Conservation (phyloP, 2,797 vertebrate species). For the Lycodopsis pacificus region DNA sequence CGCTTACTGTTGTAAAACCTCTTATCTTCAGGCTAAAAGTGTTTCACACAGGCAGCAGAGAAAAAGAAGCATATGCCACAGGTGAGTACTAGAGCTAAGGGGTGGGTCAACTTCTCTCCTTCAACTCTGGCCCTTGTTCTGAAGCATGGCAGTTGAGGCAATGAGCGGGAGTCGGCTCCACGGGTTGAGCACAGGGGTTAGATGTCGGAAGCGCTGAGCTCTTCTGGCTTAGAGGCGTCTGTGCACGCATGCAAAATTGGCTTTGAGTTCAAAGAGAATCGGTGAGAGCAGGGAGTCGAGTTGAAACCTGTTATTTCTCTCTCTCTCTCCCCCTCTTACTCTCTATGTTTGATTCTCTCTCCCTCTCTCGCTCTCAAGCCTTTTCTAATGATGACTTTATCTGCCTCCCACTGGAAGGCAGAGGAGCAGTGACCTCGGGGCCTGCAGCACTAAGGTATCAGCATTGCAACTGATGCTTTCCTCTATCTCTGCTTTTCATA, state of each 20-base stretch:
- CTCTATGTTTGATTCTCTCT: conserved; percentile 38
- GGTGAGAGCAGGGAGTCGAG: conserved; percentile 70
- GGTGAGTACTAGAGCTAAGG: conserved; percentile 56
- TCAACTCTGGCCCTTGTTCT: conserved; percentile 61
- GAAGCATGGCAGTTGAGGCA: conserved; percentile 49
- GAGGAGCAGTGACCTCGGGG: conserved; percentile 66
- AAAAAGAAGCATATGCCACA: conserved; percentile 50
- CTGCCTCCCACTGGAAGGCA: conserved; percentile 75
- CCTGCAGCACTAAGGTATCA: conserved; percentile 63
- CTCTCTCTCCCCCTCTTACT: conserved; percentile 23
- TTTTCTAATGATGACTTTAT: conserved; percentile 81
- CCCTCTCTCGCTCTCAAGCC: conserved; percentile 48
- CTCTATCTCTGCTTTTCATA: conserved; percentile 63
- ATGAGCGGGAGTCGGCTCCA: conserved; percentile 44
- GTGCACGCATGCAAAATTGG: conserved; percentile 76
- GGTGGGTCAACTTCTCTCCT: conserved; percentile 56
- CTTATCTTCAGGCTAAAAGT: conserved; percentile 44
- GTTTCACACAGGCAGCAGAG: conserved; percentile 46
- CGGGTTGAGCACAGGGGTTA: conserved; percentile 66
- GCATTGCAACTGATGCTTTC: conserved; percentile 51
- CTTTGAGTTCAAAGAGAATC: conserved; percentile 83
- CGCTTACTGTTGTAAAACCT: conserved; percentile 34
- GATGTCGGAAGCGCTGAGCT: conserved; percentile 67
- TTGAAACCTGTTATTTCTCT: conserved; percentile 70
- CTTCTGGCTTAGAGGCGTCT: conserved; percentile 69